Evolutionary conservation across 1,140 invertebrate genomes (phyloP), one percentile per base, ranked within the genome.

Genomic region (Dreissena rostriformis): DNA sequence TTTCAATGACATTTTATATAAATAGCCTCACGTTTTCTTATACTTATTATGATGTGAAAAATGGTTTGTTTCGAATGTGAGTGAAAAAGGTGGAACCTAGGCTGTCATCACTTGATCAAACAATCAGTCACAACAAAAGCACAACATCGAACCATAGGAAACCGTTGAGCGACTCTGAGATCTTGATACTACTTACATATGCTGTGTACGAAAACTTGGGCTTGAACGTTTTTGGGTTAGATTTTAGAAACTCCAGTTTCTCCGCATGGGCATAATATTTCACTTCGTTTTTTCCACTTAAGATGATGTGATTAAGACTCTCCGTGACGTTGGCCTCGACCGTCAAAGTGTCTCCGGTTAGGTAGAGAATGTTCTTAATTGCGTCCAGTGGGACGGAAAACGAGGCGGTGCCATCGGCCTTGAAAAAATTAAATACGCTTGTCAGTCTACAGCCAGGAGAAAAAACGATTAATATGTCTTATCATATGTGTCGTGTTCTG

Each of bases 171-270:
- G 8, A 39, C 8, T 8, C 39, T 39, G 39, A 39, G 2, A 8
- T 39, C 8, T 5, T 39, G 8, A 39, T 61, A 15, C 52, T 6
- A 88, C 91, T 91, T 86, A 92, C 91, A 79, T 90, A 91, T 6
- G 88, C 91, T 10, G 86, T 89, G 81, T 91, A 91, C 65, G 85
- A 73, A 7, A 92, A 86, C 12, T 87, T 90, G 11, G 91, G 91
- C 71, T 92, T 92, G 85, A 91, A 92, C 1, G 88, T 91, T 12
- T 89, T 89, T n/a, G 91, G 91, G 74, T 91, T 89, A 49, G 88
- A 88, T 7, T 66, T n/a, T 0, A 89, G 84, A 67, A 89, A 91
- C 24, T 91, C 87, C 22, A 91, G 70, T 70, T 91, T 92, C 61
- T 87, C 82, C 26, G 87, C 78, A 52, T 89, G 83, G 2, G 86